Conservation (phyloP, 2,797 vertebrate species). For the Macropodus opercularis region DNA sequence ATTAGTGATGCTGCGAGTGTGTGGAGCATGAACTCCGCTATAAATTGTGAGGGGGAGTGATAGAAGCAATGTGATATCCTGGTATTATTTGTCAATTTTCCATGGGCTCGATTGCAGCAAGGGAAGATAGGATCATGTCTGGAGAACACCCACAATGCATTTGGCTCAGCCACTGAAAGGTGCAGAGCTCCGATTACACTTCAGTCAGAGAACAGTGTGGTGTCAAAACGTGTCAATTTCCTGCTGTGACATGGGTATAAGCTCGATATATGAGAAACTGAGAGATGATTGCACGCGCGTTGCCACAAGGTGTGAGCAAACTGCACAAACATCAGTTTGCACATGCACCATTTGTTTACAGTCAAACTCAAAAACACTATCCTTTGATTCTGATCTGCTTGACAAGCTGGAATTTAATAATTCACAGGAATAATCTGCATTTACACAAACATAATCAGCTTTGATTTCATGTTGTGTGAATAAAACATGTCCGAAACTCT, state of each 20-base stretch:
- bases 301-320: slow-evolving; percentile 16
- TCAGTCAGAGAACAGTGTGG: slow-evolving; percentile 67
- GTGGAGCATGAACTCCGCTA: slow-evolving; percentile 12
- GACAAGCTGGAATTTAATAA: background rate
- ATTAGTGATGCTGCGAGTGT: slow-evolving; percentile 52
- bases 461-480: background rate
- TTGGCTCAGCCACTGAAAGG: slow-evolving; percentile 58
- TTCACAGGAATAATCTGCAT: background rate
- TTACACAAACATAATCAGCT: slow-evolving; percentile 3
- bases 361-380: slow-evolving; percentile 1
- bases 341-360: slow-evolving; percentile 32
- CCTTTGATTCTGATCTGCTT: background rate
- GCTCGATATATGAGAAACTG: slow-evolving; percentile 65
- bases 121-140: slow-evolving; percentile 73
- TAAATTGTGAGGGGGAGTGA: slow-evolving; percentile 49
- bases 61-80: slow-evolving; percentile 72
- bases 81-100: slow-evolving; percentile 79
- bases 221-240: slow-evolving; percentile 75
- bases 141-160: slow-evolving; percentile 72
- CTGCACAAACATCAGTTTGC: slow-evolving; percentile 16
- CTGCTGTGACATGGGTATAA: slow-evolving; percentile 45
- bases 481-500: background rate
- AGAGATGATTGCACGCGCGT: slow-evolving; percentile 60
- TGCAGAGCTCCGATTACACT: slow-evolving; percentile 69
- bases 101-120: slow-evolving; percentile 46